Percentiles rank a stretch among this genome's conserved stretches.
Conservation (phyloP, 2,113 vertebrate species). For the Bubalus kerabau region DNA sequence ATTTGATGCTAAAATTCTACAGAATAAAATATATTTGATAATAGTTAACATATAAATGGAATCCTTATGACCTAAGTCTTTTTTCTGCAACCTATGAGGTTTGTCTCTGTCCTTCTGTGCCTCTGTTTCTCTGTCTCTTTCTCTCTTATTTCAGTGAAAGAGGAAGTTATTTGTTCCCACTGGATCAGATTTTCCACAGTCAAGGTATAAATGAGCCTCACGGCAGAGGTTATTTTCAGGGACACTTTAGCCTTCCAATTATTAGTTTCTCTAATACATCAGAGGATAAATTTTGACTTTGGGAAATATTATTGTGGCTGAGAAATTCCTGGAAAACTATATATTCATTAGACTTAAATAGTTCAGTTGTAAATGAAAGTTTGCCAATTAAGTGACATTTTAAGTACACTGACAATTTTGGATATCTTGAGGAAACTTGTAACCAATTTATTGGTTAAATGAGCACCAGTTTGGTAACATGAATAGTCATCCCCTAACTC, state of each 20-base stretch:
- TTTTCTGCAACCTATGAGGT: background rate
- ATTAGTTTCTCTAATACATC: background rate
- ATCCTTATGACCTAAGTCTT: slow-evolving; percentile 24
- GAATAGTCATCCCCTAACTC: background rate
- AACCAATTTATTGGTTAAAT: background rate
- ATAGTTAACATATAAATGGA: slow-evolving; percentile 51
- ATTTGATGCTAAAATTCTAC: slow-evolving; percentile 51
- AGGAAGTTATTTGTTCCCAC: slow-evolving; percentile 45
- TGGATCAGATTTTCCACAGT: slow-evolving; percentile 69
- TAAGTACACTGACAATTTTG: background rate
- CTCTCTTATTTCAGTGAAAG: background rate
- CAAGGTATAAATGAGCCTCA: background rate
- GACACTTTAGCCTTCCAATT: background rate
- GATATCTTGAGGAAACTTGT: background rate
- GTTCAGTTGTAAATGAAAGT: background rate
- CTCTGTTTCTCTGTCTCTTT: background rate
- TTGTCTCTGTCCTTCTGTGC: background rate
- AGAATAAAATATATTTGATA: slow-evolving; percentile 57
- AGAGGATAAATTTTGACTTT: background rate
- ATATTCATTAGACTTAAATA: background rate
- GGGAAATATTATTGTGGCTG: background rate
- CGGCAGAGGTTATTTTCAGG: background rate
- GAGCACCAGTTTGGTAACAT: background rate
- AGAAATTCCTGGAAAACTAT: background rate
- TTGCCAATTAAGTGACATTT: background rate